These are phyloP conservation scores for Cheirogaleus medius DNA, from an alignment of 2,113 vertebrate genomes.

Conservation along the genomic window DNA sequence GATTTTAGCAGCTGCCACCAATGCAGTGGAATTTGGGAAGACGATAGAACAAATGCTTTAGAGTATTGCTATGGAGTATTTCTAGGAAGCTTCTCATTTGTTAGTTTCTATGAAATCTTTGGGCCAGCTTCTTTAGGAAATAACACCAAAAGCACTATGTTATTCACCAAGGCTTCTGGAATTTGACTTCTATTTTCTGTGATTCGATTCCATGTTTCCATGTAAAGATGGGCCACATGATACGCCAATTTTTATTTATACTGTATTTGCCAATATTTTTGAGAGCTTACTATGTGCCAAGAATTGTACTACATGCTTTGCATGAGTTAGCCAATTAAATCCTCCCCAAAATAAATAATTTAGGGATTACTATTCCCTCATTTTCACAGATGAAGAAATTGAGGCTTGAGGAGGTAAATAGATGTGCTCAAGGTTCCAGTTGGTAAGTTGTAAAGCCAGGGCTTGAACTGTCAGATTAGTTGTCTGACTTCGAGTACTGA, in stretches of 20 bases:
- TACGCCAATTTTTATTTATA: background rate
- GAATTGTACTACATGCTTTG: background rate
- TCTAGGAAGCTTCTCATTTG: background rate
- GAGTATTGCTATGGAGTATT: background rate
- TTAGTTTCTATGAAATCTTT: background rate
- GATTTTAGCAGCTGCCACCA: background rate
- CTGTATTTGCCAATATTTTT: slow-evolving; percentile 23
- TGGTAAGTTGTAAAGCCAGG: background rate
- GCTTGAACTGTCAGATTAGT: background rate
- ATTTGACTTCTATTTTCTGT: background rate
- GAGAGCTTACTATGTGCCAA: background rate
- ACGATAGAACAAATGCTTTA: background rate
- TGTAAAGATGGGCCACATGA: background rate
- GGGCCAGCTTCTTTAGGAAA: background rate
- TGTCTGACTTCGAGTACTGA: background rate
- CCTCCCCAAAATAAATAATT: background rate
- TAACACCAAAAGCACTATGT: background rate
- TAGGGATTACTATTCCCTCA: background rate
- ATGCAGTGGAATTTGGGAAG: background rate
- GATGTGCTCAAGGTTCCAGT: background rate
- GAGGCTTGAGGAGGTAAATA: background rate
- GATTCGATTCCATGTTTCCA: background rate
- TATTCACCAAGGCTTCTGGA: background rate
- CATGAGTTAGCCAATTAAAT: background rate
- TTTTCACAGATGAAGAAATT: background rate